Conservation (phyloP, 2,797 vertebrate genomes). For the Gymnodraco acuticeps region DNA sequence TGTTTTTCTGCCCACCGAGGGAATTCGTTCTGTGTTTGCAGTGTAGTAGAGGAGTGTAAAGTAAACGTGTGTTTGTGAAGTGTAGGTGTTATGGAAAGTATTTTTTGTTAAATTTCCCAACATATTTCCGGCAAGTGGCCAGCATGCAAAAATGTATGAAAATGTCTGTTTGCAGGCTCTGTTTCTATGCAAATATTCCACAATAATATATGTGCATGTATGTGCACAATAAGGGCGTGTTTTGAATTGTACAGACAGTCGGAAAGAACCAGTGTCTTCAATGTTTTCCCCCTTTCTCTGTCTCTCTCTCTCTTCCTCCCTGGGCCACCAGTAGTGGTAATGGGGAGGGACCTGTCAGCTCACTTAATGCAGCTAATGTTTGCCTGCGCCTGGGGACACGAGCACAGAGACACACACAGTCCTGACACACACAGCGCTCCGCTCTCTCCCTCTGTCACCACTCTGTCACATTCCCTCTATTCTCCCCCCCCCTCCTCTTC, state of each 20-base stretch:
- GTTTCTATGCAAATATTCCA: constrained; percentile 39
- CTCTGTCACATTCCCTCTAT: constrained; percentile 83
- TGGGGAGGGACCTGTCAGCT: constrained; percentile 86
- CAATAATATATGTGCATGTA: constrained; percentile 10
- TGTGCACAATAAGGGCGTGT: constrained; percentile 40
- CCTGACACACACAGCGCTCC: constrained; percentile 78
- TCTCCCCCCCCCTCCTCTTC: constrained; percentile 50
- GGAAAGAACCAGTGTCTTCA: constrained; percentile 57
- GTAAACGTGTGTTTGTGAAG: constrained; percentile 33
- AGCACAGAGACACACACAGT: constrained; percentile 79
- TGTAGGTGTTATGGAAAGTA: constrained; percentile 6
- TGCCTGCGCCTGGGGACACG: constrained; percentile 84
- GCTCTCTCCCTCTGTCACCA: constrained; percentile 84
- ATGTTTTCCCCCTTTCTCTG: constrained; percentile 18
- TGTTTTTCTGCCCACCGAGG: constrained; percentile 57
- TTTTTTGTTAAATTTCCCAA: constrained; percentile 17
- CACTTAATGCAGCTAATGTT: constrained; percentile 85
- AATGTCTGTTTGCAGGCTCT: constrained; percentile 2
- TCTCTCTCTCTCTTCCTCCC: constrained; percentile 38
- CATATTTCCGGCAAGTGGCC: constrained; percentile 24
- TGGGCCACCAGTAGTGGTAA: constrained; percentile 87
- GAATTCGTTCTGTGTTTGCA: constrained; percentile 36
- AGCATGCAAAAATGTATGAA: constrained; percentile 30
- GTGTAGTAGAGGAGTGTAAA: constrained; percentile 30
- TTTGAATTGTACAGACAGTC: constrained; percentile 64